A percentile compares a stretch with the other conserved stretches of the same genome.
These are phyloP conservation scores for Pangasius sanitwongsei DNA, from an alignment of 2,797 vertebrate genomes.

Conservation along the genomic window DNA sequence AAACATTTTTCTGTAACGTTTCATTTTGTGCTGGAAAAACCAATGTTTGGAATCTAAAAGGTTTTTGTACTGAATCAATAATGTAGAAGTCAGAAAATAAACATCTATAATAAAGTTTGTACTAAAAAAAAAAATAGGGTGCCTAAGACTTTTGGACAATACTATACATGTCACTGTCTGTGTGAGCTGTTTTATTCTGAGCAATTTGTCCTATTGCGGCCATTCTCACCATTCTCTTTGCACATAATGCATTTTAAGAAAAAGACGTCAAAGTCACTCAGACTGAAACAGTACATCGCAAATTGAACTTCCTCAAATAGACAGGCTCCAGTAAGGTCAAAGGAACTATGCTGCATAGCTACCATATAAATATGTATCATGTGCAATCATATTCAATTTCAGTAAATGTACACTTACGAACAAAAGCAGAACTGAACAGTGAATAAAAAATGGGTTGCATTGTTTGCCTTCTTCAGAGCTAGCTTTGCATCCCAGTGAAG, in stretches of 20 bases:
- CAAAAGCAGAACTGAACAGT: neutral
- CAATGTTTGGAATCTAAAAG: too few relatives aligned
- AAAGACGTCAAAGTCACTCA: neutral
- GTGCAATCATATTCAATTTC: neutral
- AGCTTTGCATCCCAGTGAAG: neutral
- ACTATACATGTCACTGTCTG: neutral
- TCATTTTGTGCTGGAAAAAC: too few relatives aligned
- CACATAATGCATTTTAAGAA: neutral
- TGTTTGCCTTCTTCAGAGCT: neutral
- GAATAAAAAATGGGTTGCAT: neutral
- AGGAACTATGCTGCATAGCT: neutral
- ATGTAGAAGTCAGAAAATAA: too few relatives aligned
- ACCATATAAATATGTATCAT: neutral
- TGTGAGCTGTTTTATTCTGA: neutral
- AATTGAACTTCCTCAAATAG: neutral
- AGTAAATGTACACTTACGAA: neutral
- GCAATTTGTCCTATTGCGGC: neutral
- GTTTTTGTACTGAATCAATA: too few relatives aligned
- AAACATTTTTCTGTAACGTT: too few relatives aligned
- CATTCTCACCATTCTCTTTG: neutral
- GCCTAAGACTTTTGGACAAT: too few relatives aligned
- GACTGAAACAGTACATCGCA: neutral
- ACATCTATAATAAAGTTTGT: too few relatives aligned
- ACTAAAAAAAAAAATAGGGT: too few relatives aligned
- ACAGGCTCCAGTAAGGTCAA: neutral